Evolutionary conservation across 2,113 vertebrate species (phyloP), one percentile per base, ranked within the genome.

Genomic region (Okapia johnstoni): DNA sequence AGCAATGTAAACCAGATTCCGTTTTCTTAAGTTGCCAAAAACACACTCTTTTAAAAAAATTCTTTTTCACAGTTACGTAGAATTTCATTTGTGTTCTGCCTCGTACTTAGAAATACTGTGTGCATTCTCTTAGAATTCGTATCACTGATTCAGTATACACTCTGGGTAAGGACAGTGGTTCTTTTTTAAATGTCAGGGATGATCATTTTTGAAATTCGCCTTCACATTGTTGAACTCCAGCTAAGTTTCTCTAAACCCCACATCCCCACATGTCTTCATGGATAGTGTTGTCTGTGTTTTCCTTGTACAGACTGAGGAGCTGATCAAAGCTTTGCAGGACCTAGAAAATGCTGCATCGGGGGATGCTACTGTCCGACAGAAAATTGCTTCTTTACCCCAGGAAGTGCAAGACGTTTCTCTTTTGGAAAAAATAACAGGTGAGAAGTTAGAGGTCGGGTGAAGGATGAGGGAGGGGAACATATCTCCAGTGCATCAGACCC

Each of bases 371-470:
- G 99, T 99, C 81, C 99, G 99, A 93, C 99, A 99, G 98, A 99
- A 99, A 98, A 99, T 99, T 58, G 99, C 99, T 54, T 99, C 99
- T 0, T 98, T 99, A 96, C 99, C 99, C 28, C 99, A 99, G 98
- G 99, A 99, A 98, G 99, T 99, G 25, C 99, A 99, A 87, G 99
- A 99, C 60, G 99, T 99, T 83, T 99, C 99, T 3, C 98, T 99
- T 13, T 98, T 99, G 93, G 99, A 99, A 98, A 99, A 99, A 98
- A 99, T 99, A 96, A 99, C 99, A 97, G 99, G 99, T 99, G 96
- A 97, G 98, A 86, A 77, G 66, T 36, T 90, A 33, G 50, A 48
- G 80, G 83, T 46, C 83, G 3, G 94, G 61, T 84, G 58, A 94
- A 77, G 63, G 5, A 0, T 25, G 48, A 33, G 73, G 57, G 40